Conservation (phyloP, 2,797 vertebrate genomes). For the Champsocephalus esox region DNA sequence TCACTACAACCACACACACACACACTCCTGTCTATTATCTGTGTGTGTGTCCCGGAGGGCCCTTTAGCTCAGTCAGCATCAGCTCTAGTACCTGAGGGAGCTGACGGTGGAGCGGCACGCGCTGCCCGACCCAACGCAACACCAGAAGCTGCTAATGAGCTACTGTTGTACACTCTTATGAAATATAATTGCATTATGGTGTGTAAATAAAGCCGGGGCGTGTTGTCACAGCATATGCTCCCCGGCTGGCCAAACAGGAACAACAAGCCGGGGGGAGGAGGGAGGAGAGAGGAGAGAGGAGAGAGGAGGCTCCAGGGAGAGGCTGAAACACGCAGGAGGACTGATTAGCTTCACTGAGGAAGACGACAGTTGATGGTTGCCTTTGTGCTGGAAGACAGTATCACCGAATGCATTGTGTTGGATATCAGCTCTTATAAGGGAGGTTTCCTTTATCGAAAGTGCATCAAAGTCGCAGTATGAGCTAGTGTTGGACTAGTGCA, state of each 20-base stretch:
- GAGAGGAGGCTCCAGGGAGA: slow-evolving; percentile 65
- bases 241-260: slow-evolving; percentile 93
- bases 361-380: slow-evolving; percentile 49
- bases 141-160: slow-evolving; percentile 94
- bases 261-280: slow-evolving; percentile 80
- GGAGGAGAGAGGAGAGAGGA: slow-evolving; percentile 55
- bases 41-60: slow-evolving; percentile 56
- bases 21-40: slow-evolving; percentile 41
- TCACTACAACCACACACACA: slow-evolving; percentile 29
- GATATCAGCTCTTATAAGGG: background rate
- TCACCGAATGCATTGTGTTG: background rate
- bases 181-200: slow-evolving; percentile 97
- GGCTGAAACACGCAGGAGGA: slow-evolving; percentile 58
- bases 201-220: slow-evolving; percentile 95
- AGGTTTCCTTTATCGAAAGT: no score
- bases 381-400: slow-evolving; percentile 24
- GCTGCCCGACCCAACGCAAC: slow-evolving; percentile 82
- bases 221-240: slow-evolving; percentile 94
- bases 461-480: no score
- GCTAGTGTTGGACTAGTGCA: no score
- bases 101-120: slow-evolving; percentile 77
- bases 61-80: slow-evolving; percentile 84
- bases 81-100: slow-evolving; percentile 83
- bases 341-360: slow-evolving; percentile 63
- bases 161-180: slow-evolving; percentile 98